Evolutionary conservation across 2,888 invertebrate species (phyloP), one percentile per base, ranked within the genome.

Genomic region (Drosophila hamatofila): DNA sequence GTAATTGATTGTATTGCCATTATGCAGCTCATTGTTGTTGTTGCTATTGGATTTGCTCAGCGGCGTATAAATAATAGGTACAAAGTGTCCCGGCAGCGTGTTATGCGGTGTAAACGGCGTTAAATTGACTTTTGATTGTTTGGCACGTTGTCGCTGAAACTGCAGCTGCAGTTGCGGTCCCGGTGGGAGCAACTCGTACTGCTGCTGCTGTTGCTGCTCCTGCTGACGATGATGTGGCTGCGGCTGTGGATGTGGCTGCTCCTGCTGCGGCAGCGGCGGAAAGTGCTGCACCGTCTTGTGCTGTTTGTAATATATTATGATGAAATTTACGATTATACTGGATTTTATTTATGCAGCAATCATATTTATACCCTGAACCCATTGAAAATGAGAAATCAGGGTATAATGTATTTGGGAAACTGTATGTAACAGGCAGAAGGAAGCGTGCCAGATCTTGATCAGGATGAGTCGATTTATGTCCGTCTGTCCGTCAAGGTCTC

Each of bases 31-130:
- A 58, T 70, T 69, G 71, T 73, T 62, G 58, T 71, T 73, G 75
- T 70, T 72, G 70, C 59, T 69, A 55, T 51, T 70, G 64, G 75
- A 59, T 61, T 78, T 91, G 90, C 79, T 92, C 83, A 90, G 75
- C 89, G 91, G 91, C 72, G 91, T 88, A 89, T 92, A 92, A 89
- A 93, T 91, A 82, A 94, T 94, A 49, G 94, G 94, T 72, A 93
- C 90, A 89, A 94, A 94, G 73, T 94, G 93, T 61, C 94, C 94
- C 21, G 94, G 94, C 72, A 94, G 81, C 63, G 94, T 94, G 86
- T 94, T 94, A 75, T 93, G 93, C 73, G 94, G 93, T 77, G 93
- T 91, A 91, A 94, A 94, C 75, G 94, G 94, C 51, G 94, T 94
- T 83, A 93, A 93, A 88, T 93, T 92, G 84, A 91, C 79, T 90